A percentile compares a stretch with the other conserved stretches of the same genome.
Conservation (phyloP, 2,797 vertebrate genomes). For the Pantherophis vulpinus region DNA sequence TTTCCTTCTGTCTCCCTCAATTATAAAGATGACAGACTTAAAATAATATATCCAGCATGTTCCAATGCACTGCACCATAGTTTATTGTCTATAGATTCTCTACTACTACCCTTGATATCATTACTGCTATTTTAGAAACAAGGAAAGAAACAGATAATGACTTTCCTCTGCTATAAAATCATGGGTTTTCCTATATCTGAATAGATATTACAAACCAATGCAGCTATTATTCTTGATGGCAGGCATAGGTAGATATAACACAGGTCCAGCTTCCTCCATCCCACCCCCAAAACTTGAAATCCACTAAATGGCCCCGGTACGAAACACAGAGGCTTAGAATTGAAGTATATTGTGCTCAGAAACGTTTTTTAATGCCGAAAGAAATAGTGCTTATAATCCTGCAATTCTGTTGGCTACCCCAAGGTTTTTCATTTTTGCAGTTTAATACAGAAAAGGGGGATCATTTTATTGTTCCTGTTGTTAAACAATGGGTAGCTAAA, state of each 20-base stretch:
- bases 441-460: background rate
- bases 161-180: background rate
- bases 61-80: background rate
- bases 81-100: background rate
- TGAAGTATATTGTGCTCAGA: background rate
- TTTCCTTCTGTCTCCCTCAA: background rate
- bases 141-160: background rate
- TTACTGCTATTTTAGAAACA: background rate
- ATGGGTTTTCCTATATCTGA: background rate
- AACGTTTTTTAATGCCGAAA: background rate
- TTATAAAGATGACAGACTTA: background rate
- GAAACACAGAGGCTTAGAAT: background rate
- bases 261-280: background rate
- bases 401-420: background rate
- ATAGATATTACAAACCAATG: background rate
- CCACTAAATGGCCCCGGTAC: background rate
- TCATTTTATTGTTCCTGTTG: background rate
- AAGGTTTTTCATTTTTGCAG: background rate
- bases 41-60: background rate
- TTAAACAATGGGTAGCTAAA: background rate
- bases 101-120: too few relatives aligned
- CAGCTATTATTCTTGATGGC: background rate
- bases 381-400: background rate
- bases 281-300: background rate
- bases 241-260: background rate